Evolutionary conservation across 2,888 invertebrate genomes (phyloP).

Genomic region (Pomacea canaliculata): DNA sequence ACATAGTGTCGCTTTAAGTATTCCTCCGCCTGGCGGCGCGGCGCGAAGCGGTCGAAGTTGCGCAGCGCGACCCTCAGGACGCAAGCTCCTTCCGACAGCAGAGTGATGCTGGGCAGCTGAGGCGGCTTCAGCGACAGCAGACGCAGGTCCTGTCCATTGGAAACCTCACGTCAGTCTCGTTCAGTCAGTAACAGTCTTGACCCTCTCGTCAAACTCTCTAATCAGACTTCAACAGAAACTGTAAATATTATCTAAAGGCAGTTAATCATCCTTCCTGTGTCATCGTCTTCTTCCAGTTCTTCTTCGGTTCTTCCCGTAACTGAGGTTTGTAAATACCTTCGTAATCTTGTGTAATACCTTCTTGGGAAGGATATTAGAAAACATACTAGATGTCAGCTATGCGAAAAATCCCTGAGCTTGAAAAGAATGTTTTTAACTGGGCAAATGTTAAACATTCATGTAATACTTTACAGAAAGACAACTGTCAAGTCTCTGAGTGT

Average conservation of each 20-base stretch:
- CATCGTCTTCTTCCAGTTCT: too few relatives aligned
- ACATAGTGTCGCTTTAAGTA: slow-evolving; percentile 36
- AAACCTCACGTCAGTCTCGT: not conserved
- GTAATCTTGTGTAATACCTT: too few relatives aligned
- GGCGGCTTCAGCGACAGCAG: slow-evolving; percentile 33
- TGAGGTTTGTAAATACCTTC: too few relatives aligned
- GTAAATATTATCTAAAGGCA: not conserved
- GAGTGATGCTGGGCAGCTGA: slow-evolving; percentile 28
- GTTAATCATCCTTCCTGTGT: too few relatives aligned
- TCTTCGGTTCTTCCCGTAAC: too few relatives aligned
- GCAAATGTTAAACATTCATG: too few relatives aligned
- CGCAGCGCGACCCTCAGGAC: slow-evolving; percentile 40
- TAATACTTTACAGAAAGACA: too few relatives aligned
- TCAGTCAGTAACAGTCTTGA: not conserved
- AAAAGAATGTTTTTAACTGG: too few relatives aligned
- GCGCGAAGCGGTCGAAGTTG: slow-evolving; percentile 31
- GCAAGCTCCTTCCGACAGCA: slow-evolving; percentile 41
- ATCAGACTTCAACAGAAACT: not conserved
- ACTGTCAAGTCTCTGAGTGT: too few relatives aligned
- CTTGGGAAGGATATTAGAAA: too few relatives aligned
- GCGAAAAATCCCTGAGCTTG: too few relatives aligned
- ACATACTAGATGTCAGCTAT: too few relatives aligned
- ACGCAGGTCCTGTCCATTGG: slow-evolving; percentile 36
- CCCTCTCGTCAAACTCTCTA: not conserved
- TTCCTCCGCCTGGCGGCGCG: slow-evolving; percentile 31